phyloP scores from a whole-genome alignment of 2,888 invertebrate species.

The Leucania comma region DNA sequence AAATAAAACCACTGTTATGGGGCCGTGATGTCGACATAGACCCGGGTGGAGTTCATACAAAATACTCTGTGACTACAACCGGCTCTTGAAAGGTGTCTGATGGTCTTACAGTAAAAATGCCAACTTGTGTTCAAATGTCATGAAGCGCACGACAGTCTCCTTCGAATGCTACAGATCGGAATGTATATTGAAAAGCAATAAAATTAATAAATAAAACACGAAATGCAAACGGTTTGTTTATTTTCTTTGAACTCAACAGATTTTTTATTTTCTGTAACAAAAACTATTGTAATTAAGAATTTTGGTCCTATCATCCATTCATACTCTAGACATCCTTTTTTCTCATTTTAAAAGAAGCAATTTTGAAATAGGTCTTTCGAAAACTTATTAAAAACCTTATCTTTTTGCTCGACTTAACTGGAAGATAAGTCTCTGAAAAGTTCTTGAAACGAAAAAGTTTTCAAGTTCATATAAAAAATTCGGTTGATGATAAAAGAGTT shows the following conservation, averaged over 20 bases:
- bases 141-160: constrained; percentile 1
- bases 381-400: constrained; percentile 17
- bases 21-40: too few species aligned
- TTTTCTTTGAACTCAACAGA: constrained; percentile 19
- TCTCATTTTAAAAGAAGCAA: not conserved
- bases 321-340: not conserved
- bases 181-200: constrained; percentile 50
- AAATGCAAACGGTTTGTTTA: constrained; percentile 11
- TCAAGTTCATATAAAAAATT: constrained; percentile 21
- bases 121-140: constrained; percentile 20
- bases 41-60: too few species aligned
- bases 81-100: too few species aligned
- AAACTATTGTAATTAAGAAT: constrained; percentile 9
- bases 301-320: not conserved
- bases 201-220: constrained; percentile 46
- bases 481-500: not conserved
- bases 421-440: constrained; percentile 38
- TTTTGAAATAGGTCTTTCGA: not conserved
- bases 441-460: constrained; percentile 33
- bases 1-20: too few species aligned
- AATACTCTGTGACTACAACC: too few species aligned
- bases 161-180: constrained; percentile 27
- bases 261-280: constrained; percentile 4
- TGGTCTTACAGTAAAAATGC: too few species aligned
- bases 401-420: constrained; percentile 23